phyloP scores from a whole-genome alignment of 2,888 invertebrate genomes.

The Epinotia nisella region DNA sequence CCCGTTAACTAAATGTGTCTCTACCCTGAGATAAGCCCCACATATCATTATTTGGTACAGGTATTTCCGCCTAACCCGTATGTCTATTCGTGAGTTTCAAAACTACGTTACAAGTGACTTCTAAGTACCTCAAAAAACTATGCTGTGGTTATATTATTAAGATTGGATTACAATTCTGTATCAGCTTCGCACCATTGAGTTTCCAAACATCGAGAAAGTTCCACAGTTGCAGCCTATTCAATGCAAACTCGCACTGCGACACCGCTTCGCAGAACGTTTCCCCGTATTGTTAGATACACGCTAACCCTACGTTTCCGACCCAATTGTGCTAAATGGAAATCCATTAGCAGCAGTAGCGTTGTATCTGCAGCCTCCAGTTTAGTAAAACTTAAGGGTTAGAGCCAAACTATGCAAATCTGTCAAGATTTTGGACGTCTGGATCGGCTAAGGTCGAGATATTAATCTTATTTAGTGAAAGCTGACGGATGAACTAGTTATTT shows the following conservation, averaged over 20 bases:
- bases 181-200: neutral
- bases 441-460: neutral
- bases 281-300: neutral
- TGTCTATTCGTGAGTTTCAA: too few species aligned
- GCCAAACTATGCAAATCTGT: slow-evolving; percentile 3
- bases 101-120: too few species aligned
- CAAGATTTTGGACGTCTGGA: neutral
- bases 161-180: neutral
- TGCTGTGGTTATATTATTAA: neutral
- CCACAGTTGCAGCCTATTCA: neutral
- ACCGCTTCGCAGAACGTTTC: neutral
- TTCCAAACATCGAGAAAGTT: slow-evolving; percentile 3
- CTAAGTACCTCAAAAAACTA: too few species aligned
- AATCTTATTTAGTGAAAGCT: neutral
- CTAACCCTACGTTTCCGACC: slow-evolving; percentile 17
- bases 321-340: slow-evolving; percentile 25
- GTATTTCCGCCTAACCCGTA: too few species aligned
- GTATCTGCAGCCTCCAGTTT: neutral
- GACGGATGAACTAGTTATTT: neutral
- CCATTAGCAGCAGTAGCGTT: neutral
- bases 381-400: neutral
- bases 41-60: too few species aligned
- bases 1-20: too few species aligned
- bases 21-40: too few species aligned
- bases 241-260: neutral